Base-by-base conservation (phyloP, 1,140 invertebrate genomes). In the Temnothorax curvispinosus region DNA sequence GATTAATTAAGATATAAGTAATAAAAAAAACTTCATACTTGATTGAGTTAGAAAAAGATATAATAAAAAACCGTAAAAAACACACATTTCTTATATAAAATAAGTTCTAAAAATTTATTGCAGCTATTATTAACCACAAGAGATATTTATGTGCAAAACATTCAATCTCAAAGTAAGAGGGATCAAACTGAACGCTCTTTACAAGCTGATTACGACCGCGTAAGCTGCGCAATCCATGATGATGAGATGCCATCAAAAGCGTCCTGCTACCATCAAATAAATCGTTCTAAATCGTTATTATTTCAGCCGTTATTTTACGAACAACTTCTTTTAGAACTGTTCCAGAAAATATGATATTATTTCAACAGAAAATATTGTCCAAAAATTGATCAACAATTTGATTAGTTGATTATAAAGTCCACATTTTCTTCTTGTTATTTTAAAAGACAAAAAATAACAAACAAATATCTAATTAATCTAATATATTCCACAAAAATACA, bases 211-310 rank as follows among this genome's bases (percentile, higher is more conserved):
- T 82, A 82, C 11, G 21, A 44, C 18, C 3, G 18, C 41, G 7
- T 72, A 72, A 58, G 11, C 18, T 54, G 38, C n/a, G 3, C 38
- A 82, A 82, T 32, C 52, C n/a, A 58, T 58, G 3, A 60, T 65
- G 60, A 80, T 52, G 60, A 80, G 60, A 21, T 15, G 27, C 80
- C 35, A 60, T 58, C 54, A 72, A 82, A 72, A 11, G 21, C 80
- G 7, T 21, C 2, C n/a, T 52, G 38, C 21, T 74, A 7, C 21
- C 41, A 56, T 72, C 50, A 82, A 82, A 82, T 44, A 9, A 2
- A n/a, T 74, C 54, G 27, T 72, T 58, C 3, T 71, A 69, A 58
- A 44, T 72, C 11, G 41, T 6, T 5, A 44, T 27, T 71, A 35
- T 7, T 67, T 18, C 38, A 58, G 2, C 27, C 52, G 11, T 11